Evolutionary conservation across 2,113 vertebrate species (phyloP).

Genomic region (Pseudorasbora parva): DNA sequence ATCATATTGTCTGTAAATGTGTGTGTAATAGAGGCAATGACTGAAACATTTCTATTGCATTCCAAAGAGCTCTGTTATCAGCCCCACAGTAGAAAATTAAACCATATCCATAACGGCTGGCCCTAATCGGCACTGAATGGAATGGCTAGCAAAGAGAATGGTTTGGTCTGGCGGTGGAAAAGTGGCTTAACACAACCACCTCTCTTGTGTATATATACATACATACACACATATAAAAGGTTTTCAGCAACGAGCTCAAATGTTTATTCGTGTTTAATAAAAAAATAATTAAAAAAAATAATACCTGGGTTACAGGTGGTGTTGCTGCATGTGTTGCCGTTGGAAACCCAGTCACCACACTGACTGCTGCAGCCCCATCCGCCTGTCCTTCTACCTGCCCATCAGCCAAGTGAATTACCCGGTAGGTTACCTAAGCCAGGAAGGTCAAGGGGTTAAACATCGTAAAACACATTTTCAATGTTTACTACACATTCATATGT

Average conservation of each 20-base stretch:
- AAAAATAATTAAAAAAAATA: background rate
- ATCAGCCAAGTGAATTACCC: slow-evolving; percentile 92
- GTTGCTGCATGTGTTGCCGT: slow-evolving; percentile 76
- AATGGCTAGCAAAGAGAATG: no score
- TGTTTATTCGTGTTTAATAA: background rate
- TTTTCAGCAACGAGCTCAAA: background rate
- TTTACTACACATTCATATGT: background rate
- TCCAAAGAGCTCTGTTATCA: no score
- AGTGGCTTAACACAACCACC: no score
- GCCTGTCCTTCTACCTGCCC: slow-evolving; percentile 89
- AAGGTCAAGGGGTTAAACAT: slow-evolving; percentile 4
- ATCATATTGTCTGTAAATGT: no score
- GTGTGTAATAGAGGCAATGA: no score
- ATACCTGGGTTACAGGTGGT: slow-evolving; percentile 83
- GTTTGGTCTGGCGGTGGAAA: no score
- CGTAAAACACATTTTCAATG: background rate
- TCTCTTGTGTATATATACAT: no score
- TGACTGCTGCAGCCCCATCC: slow-evolving; percentile 86
- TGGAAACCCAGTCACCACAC: slow-evolving; percentile 84
- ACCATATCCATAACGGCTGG: no score
- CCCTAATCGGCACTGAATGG: no score
- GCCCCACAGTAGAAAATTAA: no score
- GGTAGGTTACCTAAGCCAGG: slow-evolving; percentile 85
- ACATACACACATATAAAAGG: background rate
- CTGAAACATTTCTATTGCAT: no score